These are phyloP conservation scores for Sterrhoptilus dennistouni DNA, from an alignment of 2,113 vertebrate species.

Conservation along the genomic window DNA sequence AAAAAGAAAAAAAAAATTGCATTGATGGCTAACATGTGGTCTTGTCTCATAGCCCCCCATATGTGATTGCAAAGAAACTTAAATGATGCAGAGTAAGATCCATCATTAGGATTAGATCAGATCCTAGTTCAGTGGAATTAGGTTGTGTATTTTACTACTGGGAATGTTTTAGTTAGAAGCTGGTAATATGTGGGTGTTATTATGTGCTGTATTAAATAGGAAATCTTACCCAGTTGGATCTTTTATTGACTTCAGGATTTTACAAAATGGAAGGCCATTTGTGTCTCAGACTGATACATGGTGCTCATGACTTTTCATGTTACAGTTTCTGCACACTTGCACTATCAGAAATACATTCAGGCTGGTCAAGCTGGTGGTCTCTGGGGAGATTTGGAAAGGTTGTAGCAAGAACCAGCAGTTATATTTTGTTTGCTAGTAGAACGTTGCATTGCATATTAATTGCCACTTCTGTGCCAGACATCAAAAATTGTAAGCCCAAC, in stretches of 20 bases:
- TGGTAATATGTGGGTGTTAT: background rate
- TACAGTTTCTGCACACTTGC: background rate
- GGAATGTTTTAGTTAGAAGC: background rate
- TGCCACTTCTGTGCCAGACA: background rate
- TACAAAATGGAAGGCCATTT: background rate
- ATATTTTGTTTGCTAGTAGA: background rate
- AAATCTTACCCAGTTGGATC: background rate
- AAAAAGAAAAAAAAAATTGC: conserved; percentile 68
- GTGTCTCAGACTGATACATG: accelerated
- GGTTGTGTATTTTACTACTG: background rate
- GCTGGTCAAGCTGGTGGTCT: background rate
- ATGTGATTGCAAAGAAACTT: conserved; percentile 45
- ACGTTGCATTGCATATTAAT: background rate
- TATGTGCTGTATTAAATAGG: background rate
- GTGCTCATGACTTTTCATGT: background rate
- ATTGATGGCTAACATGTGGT: conserved; percentile 83
- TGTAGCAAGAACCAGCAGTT: background rate
- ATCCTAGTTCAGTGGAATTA: background rate
- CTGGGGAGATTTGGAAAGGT: background rate
- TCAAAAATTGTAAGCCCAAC: background rate
- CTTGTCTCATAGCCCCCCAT: conserved; percentile 57
- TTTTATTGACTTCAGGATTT: background rate
- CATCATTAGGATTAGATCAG: conserved; percentile 9
- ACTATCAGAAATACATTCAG: background rate
- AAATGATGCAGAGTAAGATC: conserved; percentile 38